Base-by-base conservation (phyloP, 2,113 vertebrate genomes). In the Empidonax traillii region DNA sequence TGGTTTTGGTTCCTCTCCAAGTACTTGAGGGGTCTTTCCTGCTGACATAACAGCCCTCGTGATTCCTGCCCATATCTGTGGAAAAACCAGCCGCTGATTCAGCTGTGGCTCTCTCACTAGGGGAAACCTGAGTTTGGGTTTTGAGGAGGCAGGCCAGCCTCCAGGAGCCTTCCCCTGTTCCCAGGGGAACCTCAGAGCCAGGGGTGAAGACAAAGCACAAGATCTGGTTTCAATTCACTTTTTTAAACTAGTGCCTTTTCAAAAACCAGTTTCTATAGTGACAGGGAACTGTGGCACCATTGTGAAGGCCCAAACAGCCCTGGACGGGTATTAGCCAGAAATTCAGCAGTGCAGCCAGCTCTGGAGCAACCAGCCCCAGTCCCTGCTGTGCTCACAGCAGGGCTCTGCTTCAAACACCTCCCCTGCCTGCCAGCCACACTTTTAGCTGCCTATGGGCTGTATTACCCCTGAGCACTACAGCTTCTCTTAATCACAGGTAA, bases 241-340 rank as follows among this genome's bases (percentile, higher is more conserved):
- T 94, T 94, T 77, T 8, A 88, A 94, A 74, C 28, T 63, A 75
- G 52, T 63, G 76, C 52, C 89, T 92, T 95, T 94, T 94, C 55
- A 90, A 83, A 84, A 92, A 51, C 9, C 33, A 31, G 95, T 97
- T 95, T 90, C 96, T 94, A 95, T 97, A 89, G 96, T 55, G 76
- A 97, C 69, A 49, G 76, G 33, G 89, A 94, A 97, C 96, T 97
- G 94, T 95, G 81, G 89, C 80, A 92, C 73, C 69, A 97, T 96
- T 97, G 95, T 97, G 65, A 89, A 75, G 52, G 66, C 67, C 86
- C 84, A 86, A 41, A 91, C 78, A 87, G 52, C 84, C 61, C 35
- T 0, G 0, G 39, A 14, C 0, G 14, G 15, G 35, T 78, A 61
- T 71, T 68, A 89, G 94, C 59, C 82, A 94, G 88, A 90, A 90